Evolutionary conservation across 2,113 vertebrate genomes (phyloP).

Genomic region (Sorex araneus): DNA sequence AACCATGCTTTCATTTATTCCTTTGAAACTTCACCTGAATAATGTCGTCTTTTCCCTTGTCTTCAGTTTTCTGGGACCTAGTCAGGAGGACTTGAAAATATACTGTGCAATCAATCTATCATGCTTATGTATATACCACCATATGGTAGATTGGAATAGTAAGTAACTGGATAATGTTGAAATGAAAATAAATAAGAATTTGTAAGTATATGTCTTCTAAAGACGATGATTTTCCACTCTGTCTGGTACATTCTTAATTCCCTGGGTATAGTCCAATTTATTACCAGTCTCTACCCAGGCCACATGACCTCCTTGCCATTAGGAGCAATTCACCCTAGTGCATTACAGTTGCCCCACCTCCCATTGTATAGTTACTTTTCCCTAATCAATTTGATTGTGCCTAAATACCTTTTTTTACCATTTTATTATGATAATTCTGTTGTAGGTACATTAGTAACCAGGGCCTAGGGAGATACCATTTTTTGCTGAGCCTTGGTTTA

Average conservation of each 20-base stretch:
- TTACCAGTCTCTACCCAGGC: background rate
- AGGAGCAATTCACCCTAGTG: background rate
- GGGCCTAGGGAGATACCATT: background rate
- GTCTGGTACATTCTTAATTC: background rate
- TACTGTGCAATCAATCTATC: background rate
- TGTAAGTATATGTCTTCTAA: constrained; percentile 8
- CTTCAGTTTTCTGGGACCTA: background rate
- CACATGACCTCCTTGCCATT: background rate
- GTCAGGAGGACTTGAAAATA: background rate
- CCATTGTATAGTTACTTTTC: background rate
- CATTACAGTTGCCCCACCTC: background rate
- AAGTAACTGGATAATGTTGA: background rate
- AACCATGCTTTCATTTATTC: background rate
- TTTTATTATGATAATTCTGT: background rate
- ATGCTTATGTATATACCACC: background rate
- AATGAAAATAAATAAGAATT: constrained; percentile 1
- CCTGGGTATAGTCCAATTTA: background rate
- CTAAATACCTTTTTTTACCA: background rate
- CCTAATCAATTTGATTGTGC: background rate
- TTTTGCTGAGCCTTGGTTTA: constrained; percentile 18
- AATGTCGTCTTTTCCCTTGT: background rate
- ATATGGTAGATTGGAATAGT: background rate
- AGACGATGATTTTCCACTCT: background rate
- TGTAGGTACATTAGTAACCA: background rate
- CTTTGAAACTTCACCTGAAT: background rate